Conservation (phyloP, 2,797 vertebrate genomes). For the Gastrophryne carolinensis region DNA sequence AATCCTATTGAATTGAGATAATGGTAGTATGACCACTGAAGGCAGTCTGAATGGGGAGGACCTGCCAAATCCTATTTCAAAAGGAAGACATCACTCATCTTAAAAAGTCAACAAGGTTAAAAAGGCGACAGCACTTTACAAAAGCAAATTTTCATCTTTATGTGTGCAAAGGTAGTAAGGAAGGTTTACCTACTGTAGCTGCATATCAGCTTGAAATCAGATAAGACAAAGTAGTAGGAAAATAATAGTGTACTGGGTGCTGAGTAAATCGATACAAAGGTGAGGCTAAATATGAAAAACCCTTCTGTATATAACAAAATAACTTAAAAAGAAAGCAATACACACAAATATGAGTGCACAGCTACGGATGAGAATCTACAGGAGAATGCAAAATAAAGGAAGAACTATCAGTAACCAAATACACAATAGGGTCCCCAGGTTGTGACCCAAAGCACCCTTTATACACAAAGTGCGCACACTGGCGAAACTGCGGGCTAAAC, state of each 20-base stretch:
- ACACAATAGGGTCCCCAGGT: too few species aligned
- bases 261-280: neutral
- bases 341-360: too few species aligned
- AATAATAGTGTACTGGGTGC: neutral
- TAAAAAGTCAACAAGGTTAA: constrained; percentile 39
- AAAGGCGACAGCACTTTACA: constrained; percentile 36
- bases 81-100: constrained; percentile 41
- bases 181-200: neutral
- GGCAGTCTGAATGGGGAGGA: constrained; percentile 11
- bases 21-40: constrained; percentile 38
- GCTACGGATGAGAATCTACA: too few species aligned
- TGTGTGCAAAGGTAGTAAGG: constrained; percentile 1
- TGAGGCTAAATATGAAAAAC: too few species aligned
- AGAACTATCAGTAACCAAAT: too few species aligned
- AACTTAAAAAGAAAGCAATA: too few species aligned
- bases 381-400: too few species aligned
- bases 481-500: too few species aligned
- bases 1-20: constrained; percentile 48
- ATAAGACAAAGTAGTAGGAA: neutral
- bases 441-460: too few species aligned
- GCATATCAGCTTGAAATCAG: neutral
- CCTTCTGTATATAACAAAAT: too few species aligned
- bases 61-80: constrained; percentile 36
- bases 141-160: neutral
- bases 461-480: too few species aligned